Conservation (phyloP, 1,140 invertebrate genomes). For the Pseudomyrmex sp. region DNA sequence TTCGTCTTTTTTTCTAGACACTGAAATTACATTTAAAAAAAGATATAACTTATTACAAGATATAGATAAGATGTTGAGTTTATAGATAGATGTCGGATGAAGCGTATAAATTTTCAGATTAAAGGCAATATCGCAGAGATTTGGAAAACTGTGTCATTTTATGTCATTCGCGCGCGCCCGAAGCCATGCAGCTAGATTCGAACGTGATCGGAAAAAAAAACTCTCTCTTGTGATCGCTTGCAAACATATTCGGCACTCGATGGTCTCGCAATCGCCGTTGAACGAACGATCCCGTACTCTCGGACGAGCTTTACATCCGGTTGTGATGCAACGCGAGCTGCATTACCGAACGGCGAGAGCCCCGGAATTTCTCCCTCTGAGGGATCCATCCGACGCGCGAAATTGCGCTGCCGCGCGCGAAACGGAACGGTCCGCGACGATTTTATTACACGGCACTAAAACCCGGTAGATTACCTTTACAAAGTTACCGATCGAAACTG, state of each 20-base stretch:
- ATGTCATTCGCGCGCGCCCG: background rate
- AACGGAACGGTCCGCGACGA: constrained; percentile 57
- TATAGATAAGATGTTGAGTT: too few species aligned
- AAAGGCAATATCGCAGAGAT: constrained; percentile 16
- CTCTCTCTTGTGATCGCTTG: constrained; percentile 18
- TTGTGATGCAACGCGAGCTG: constrained; percentile 45
- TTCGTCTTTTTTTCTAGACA: background rate
- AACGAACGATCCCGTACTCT: constrained; percentile 19
- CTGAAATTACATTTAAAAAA: background rate
- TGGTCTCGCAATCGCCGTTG: constrained; percentile 40
- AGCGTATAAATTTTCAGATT: constrained; percentile 22
- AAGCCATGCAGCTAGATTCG: too few species aligned
- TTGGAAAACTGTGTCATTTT: constrained; percentile 22
- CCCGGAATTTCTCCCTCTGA: constrained; percentile 7
- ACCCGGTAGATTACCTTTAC: constrained; percentile 63
- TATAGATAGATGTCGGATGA: background rate
- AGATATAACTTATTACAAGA: background rate
- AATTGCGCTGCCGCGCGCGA: constrained; percentile 44
- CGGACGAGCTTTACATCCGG: constrained; percentile 23
- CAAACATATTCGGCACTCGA: constrained; percentile 48
- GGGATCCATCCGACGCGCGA: constrained; percentile 29
- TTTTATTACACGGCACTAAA: constrained; percentile 65
- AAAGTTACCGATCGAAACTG: constrained; percentile 61
- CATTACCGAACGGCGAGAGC: constrained; percentile 34
- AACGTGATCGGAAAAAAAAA: constrained; percentile 1